Base-by-base conservation (phyloP, 2,888 invertebrate species). In the Phalera bucephala region DNA sequence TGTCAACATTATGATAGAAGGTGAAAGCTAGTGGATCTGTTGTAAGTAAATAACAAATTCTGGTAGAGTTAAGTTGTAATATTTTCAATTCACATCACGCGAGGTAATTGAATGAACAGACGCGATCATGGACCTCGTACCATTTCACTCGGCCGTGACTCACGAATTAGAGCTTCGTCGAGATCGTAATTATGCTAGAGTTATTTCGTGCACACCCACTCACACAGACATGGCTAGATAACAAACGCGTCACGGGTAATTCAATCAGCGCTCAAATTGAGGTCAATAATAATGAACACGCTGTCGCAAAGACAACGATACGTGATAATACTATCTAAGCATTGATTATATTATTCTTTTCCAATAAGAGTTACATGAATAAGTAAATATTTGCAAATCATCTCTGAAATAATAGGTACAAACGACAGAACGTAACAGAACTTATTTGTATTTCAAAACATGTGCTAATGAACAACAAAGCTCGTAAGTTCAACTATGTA, bases 141-240 rank as follows among this genome's bases (percentile, higher is more conserved):
- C 80, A 80, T 86, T 84, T 83, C 80, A 77, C 77, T 71, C 66
- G 72, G 66, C 81, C 87, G 88, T 87, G 88, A 87, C 84, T 86
- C 88, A 88, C 87, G 87, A 87, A 86, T 86, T 86, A 87, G 84
- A 86, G 70, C 84, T 82, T 53, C 69, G 72, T 64, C 72, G 73
- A 84, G 81, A 84, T 82, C 73, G 79, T 81, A 84, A 87, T 84
- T 86, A 87, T 72, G 67, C 70, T 65, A 67, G 66, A 77, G 72
- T 72, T 80, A 83, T 81, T 80, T 80, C 78, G 82, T 82, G 84
- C 72, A 76, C 77, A 78, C 76, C 78, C 77, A 80, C 74, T 72
- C 71, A 53, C 64, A 52, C 63, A 60, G 58, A 57, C 60, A 56
- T 40, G 41, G 63, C 61, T 62, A 69, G 71, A 69, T 69, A 69